Evolutionary conservation across 2,797 vertebrate genomes (phyloP).

Genomic region (Ceyx erithaca): DNA sequence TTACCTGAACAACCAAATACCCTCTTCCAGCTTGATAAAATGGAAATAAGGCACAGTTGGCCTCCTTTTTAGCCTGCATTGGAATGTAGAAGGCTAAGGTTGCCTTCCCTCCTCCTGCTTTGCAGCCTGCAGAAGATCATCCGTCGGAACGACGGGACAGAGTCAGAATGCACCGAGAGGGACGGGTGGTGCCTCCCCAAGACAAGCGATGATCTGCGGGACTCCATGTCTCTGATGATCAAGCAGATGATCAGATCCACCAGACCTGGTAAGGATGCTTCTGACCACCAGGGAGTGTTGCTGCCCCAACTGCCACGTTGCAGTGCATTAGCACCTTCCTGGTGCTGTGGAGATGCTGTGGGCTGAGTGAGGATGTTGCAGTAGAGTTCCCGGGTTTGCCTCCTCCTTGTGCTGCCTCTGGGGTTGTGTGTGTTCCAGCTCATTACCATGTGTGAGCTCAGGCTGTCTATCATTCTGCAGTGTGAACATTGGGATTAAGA

Average conservation of each 20-base stretch:
- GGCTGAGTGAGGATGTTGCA: neutral
- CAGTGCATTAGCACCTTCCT: neutral
- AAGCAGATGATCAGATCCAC: slow-evolving; percentile 85
- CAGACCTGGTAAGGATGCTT: slow-evolving; percentile 81
- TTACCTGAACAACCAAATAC: neutral
- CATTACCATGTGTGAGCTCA: neutral
- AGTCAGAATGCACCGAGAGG: slow-evolving; percentile 87
- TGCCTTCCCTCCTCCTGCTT: neutral
- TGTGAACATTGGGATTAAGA: neutral
- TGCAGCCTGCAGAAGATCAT: slow-evolving; percentile 87
- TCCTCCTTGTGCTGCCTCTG: neutral
- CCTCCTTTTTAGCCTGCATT: neutral
- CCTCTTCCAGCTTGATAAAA: neutral
- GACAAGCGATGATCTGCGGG: slow-evolving; percentile 89
- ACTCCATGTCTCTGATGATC: slow-evolving; percentile 92
- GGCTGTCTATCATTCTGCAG: neutral
- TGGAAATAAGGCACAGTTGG: neutral
- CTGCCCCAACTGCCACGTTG: neutral
- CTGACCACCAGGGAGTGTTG: neutral
- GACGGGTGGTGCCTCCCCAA: slow-evolving; percentile 95
- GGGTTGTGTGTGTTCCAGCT: neutral
- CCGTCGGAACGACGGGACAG: slow-evolving; percentile 79
- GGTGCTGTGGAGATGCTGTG: neutral
- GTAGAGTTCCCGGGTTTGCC: neutral
- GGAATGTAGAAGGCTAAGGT: neutral